Evolutionary conservation across 2,888 invertebrate species (phyloP).

Genomic region (Pristionchus exspectatus): DNA sequence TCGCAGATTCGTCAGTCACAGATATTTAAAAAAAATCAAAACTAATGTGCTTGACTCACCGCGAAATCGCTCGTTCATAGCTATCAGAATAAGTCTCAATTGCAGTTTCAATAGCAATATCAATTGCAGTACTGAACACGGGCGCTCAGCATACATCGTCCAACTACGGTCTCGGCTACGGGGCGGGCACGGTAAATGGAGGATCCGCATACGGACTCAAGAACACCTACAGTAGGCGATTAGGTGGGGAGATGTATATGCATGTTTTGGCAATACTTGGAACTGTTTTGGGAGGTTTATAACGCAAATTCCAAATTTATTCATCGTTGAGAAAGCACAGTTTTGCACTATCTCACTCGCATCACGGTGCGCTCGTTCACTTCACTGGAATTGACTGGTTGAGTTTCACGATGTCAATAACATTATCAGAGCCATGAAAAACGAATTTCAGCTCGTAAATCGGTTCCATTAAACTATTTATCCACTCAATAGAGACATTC

Average conservation of each 20-base stretch:
- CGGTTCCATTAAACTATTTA: no score
- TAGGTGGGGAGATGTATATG: not conserved
- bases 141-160: constrained; percentile 12
- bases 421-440: not conserved
- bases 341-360: not conserved
- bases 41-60: no score
- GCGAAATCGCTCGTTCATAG: no score
- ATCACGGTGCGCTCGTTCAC: not conserved
- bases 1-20: no score
- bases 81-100: no score
- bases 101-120: no score
- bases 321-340: not conserved
- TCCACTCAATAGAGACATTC: not conserved
- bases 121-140: not conserved
- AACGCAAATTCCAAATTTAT: no score
- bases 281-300: no score
- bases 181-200: constrained; percentile 26
- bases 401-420: not conserved
- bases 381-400: not conserved
- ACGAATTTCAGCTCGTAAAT: no score
- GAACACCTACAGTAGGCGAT: constrained; percentile 49
- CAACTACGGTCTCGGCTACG: constrained; percentile 53
- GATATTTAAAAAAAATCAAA: no score
- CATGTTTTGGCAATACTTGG: not conserved
- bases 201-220: constrained; percentile 49